Conservation (phyloP, 2,113 vertebrate genomes). For the Monopterus albus region DNA sequence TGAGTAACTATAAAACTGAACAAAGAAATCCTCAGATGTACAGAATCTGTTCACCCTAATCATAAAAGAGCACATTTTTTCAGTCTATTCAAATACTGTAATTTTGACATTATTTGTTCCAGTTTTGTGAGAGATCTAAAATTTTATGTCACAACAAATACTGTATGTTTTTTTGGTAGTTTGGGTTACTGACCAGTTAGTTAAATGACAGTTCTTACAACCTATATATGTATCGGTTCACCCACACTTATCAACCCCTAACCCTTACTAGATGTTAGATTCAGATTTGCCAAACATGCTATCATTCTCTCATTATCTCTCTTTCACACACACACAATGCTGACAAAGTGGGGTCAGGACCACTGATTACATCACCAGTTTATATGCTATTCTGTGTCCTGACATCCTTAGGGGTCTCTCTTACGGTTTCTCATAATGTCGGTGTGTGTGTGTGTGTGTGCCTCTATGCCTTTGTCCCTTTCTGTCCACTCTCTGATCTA, state of each 20-base stretch:
- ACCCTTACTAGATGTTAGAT: conserved; percentile 29
- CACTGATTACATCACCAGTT: conserved; percentile 59
- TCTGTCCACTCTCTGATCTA: conserved; percentile 57
- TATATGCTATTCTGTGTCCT: conserved; percentile 42
- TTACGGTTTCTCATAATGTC: conserved; percentile 81
- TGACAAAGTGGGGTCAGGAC: conserved; percentile 74
- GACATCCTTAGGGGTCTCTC: conserved; percentile 64
- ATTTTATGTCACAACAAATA: no score
- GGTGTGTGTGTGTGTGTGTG: conserved; percentile 52
- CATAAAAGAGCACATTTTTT: no score
- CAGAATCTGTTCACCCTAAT: no score
- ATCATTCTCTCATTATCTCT: conserved; percentile 64
- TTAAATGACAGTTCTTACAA: not conserved
- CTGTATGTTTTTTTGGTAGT: no score
- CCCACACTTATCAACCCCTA: conserved; percentile 29
- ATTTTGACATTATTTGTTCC: no score
- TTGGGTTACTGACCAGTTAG: not conserved
- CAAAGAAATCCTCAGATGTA: no score
- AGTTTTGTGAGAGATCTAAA: no score
- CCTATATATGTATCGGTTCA: not conserved
- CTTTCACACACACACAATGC: conserved; percentile 47
- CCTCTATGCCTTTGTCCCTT: conserved; percentile 50
- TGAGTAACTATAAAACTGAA: no score
- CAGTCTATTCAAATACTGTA: no score
- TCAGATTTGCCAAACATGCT: conserved; percentile 30